phyloP scores from a whole-genome alignment of 2,113 vertebrate species.

The Probosciger aterrimus region DNA sequence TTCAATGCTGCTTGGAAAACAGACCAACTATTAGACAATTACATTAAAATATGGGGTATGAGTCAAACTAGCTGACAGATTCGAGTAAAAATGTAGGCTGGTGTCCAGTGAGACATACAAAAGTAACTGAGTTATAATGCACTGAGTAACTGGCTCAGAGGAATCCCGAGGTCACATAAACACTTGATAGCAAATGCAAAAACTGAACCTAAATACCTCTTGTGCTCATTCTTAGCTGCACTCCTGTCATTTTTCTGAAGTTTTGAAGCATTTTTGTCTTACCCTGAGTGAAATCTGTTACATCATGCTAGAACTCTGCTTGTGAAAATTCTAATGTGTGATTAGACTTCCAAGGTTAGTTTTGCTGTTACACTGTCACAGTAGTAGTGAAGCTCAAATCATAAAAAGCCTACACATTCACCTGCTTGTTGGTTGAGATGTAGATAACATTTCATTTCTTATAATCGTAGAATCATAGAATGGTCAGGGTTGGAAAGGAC shows the following conservation, averaged over 20 bases:
- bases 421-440: neutral
- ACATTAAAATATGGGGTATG: neutral
- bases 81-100: neutral
- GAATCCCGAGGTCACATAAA: neutral
- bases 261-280: neutral
- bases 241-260: neutral
- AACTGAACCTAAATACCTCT: neutral
- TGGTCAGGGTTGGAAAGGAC: neutral
- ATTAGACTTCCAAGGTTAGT: neutral
- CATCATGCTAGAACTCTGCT: neutral
- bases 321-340: neutral
- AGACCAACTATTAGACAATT: neutral
- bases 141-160: neutral
- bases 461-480: neutral
- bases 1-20: neutral
- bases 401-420: neutral
- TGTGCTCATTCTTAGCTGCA: neutral
- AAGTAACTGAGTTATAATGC: neutral
- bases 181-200: neutral
- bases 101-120: neutral
- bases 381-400: neutral
- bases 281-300: neutral
- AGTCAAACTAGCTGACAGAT: neutral
- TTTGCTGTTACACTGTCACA: neutral
- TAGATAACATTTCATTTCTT: neutral